Evolutionary conservation across 2,888 invertebrate species (phyloP).

Genomic region (Ypsolopha sequella): DNA sequence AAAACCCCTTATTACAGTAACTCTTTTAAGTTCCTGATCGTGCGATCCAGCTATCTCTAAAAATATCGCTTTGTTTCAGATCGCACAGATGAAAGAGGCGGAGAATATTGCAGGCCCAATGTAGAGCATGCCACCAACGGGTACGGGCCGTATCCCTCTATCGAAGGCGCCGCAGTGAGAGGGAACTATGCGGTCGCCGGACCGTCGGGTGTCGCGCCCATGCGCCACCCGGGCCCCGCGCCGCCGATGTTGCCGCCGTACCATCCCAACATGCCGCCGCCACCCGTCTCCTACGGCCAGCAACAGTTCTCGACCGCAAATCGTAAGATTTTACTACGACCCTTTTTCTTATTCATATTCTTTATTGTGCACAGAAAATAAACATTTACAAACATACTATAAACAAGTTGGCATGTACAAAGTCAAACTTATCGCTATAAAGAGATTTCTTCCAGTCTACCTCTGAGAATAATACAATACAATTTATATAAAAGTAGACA

Average conservation of each 20-base stretch:
- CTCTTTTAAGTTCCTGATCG: neutral
- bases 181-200: neutral
- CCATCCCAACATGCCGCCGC: conserved; percentile 1
- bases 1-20: no score
- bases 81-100: neutral
- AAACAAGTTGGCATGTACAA: no score
- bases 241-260: conserved; percentile 3
- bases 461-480: no score
- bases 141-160: neutral
- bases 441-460: no score
- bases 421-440: no score
- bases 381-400: no score
- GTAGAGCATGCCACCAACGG: neutral
- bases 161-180: neutral
- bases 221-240: conserved; percentile 3
- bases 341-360: no score
- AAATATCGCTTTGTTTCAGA: neutral
- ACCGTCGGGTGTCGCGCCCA: neutral
- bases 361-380: no score
- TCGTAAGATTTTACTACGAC: no score
- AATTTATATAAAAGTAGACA: no score
- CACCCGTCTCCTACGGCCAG: conserved; percentile 10
- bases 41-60: neutral
- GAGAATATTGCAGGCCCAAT: no score
- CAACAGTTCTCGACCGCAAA: neutral